Percentiles rank a stretch among this genome's conserved stretches.
Evolutionary conservation across 1,140 invertebrate species (phyloP).

Genomic region (Megathymus violae): DNA sequence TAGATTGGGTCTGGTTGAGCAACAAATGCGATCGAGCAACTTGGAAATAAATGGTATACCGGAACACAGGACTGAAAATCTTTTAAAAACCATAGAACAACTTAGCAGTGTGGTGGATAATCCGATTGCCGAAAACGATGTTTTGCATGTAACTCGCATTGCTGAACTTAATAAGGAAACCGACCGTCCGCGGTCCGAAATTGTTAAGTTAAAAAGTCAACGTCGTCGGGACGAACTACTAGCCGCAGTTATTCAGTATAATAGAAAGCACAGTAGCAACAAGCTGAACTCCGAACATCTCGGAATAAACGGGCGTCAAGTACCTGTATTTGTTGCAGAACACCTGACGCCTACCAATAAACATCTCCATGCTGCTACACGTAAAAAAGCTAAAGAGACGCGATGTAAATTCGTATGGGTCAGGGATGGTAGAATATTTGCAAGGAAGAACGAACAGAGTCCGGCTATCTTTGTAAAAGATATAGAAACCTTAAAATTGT

Average conservation of each 20-base stretch:
- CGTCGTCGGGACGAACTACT: conserved; percentile 33
- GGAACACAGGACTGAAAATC: conserved; percentile 33
- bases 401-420: conserved; percentile 43
- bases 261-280: conserved; percentile 21
- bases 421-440: conserved; percentile 38
- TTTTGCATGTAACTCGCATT: conserved; percentile 34
- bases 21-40: conserved; percentile 18
- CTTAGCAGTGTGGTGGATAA: conserved; percentile 5
- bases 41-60: conserved; percentile 36
- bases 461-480: conserved; percentile 24
- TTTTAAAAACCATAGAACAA: conserved; percentile 20
- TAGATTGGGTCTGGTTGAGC: conserved; percentile 20
- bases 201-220: conserved; percentile 35
- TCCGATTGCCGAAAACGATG: conserved; percentile 1
- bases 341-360: conserved; percentile 38
- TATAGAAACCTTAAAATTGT: conserved; percentile 18
- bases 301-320: conserved; percentile 25
- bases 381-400: conserved; percentile 35
- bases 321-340: conserved; percentile 36
- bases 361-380: conserved; percentile 36
- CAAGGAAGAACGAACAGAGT: conserved; percentile 34
- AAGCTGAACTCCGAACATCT: conserved; percentile 39
- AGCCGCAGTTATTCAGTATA: conserved; percentile 33
- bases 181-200: conserved; percentile 33
- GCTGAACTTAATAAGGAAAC: conserved; percentile 36